Percentiles rank a stretch among this genome's conserved stretches.
Evolutionary conservation across 2,113 vertebrate species (phyloP).

Genomic region (Dunckerocampus dactyliophorus): DNA sequence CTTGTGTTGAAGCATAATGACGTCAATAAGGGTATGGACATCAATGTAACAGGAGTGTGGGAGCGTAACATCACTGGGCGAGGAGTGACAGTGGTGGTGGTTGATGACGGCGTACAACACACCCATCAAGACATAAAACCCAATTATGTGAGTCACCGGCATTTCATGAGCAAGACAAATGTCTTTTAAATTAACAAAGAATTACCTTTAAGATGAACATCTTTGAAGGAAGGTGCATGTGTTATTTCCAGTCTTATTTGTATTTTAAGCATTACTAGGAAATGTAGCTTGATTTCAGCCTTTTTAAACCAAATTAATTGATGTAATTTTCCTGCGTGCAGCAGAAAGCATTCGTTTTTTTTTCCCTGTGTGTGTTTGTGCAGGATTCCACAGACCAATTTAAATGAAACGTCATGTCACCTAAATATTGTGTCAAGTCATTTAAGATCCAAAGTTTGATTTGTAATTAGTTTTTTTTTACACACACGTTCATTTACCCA

Average conservation of each 20-base stretch:
- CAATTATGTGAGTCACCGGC: slow-evolving; percentile 86
- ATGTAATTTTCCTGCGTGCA: too few species aligned
- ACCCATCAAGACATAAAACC: slow-evolving; percentile 87
- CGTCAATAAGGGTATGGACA: slow-evolving; percentile 83
- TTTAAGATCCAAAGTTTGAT: background rate
- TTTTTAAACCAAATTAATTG: too few species aligned
- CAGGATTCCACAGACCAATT: too few species aligned
- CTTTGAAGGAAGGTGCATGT: background rate
- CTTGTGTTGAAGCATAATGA: slow-evolving; percentile 80
- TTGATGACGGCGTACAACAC: slow-evolving; percentile 93
- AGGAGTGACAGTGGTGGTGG: slow-evolving; percentile 92
- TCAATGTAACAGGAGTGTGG: slow-evolving; percentile 95
- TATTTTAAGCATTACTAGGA: too few species aligned
- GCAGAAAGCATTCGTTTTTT: background rate
- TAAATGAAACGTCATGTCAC: too few species aligned
- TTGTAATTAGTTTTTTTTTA: background rate
- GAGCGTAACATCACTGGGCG: slow-evolving; percentile 88
- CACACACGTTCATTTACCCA: background rate
- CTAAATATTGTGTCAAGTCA: too few species aligned
- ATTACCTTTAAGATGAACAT: background rate
- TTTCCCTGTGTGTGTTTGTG: background rate
- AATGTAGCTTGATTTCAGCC: too few species aligned
- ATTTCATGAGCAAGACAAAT: background rate
- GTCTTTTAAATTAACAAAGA: background rate
- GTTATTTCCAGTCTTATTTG: too few species aligned